Conservation (phyloP, 2,888 invertebrate genomes). For the Diachrysia chrysitis region DNA sequence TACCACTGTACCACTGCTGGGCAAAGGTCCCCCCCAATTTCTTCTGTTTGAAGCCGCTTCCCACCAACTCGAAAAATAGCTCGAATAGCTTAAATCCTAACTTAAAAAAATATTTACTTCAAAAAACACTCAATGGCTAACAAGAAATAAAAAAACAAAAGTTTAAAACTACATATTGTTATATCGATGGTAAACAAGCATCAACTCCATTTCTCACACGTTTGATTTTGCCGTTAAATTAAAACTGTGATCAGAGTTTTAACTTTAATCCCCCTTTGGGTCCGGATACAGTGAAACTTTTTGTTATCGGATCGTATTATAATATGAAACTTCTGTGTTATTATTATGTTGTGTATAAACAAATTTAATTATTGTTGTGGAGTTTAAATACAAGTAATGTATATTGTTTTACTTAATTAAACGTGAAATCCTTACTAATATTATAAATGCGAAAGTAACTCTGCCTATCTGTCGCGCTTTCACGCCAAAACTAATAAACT, state of each 20-base stretch:
- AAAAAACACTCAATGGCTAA: background rate
- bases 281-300: conserved; percentile 43
- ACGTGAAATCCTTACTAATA: too few relatives aligned
- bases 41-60: too few relatives aligned
- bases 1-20: too few relatives aligned
- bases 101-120: too few relatives aligned
- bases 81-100: too few relatives aligned
- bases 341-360: conserved; percentile 33
- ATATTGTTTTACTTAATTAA: background rate
- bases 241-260: conserved; percentile 44
- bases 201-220: conserved; percentile 6
- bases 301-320: conserved; percentile 42
- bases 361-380: conserved; percentile 46
- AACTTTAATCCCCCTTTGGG: conserved; percentile 46
- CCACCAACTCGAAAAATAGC: too few relatives aligned
- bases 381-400: background rate
- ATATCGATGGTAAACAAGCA: background rate
- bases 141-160: background rate
- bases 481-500: too few relatives aligned
- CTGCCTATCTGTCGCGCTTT: too few relatives aligned
- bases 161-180: background rate
- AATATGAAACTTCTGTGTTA: conserved; percentile 45
- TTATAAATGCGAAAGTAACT: too few relatives aligned
- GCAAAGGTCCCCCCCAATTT: too few relatives aligned
- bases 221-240: conserved; percentile 37